Conservation (phyloP, 2,113 vertebrate genomes). For the Lophotis ruficrista region DNA sequence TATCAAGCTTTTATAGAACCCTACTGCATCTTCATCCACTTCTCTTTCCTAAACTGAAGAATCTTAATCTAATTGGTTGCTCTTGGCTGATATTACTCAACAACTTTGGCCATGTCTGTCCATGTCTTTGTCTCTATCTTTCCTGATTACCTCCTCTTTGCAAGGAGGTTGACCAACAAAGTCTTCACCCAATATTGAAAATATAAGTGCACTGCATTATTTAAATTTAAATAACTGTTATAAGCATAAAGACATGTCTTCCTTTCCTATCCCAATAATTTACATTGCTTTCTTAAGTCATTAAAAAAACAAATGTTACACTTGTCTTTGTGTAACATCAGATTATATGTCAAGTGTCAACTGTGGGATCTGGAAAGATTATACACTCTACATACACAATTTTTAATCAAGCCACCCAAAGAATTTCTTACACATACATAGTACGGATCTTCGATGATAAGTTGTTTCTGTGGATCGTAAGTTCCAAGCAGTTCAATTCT, state of each 20-base stretch:
- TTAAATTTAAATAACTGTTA: background rate
- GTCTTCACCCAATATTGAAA: background rate
- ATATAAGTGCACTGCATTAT: background rate
- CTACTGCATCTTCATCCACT: background rate
- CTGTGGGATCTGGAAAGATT: background rate
- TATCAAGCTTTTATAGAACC: background rate
- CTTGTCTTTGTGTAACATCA: background rate
- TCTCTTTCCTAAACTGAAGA: background rate
- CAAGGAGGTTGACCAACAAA: background rate
- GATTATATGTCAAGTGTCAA: background rate
- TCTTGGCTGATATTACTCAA: background rate
- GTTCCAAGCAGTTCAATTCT: slow-evolving; percentile 88
- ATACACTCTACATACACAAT: background rate
- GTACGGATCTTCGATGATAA: slow-evolving; percentile 89
- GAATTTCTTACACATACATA: slow-evolving; percentile 81
- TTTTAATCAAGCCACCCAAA: background rate
- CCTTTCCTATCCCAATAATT: background rate
- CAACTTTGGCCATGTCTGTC: background rate
- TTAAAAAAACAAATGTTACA: background rate
- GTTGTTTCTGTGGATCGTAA: slow-evolving; percentile 87
- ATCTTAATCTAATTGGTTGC: background rate
- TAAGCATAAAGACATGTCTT: background rate
- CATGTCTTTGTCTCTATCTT: background rate
- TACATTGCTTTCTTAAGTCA: background rate
- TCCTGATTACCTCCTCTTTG: background rate